A percentile compares a stretch with the other conserved stretches of the same genome.
Evolutionary conservation across 2,797 vertebrate genomes (phyloP).

Genomic region (Tenualosa thibaudeaui): DNA sequence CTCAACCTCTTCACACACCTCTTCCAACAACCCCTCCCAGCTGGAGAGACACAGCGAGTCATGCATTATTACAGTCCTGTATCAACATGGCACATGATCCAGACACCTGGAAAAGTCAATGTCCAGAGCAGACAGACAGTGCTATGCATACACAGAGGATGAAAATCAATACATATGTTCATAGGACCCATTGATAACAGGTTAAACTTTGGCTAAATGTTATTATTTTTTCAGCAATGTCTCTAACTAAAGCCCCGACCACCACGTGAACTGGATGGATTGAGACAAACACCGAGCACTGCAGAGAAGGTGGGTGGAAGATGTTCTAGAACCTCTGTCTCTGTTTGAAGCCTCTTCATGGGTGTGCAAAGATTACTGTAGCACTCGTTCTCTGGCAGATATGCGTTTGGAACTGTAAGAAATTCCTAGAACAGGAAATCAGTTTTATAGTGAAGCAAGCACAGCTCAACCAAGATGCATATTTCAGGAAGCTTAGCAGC

Average conservation of each 20-base stretch:
- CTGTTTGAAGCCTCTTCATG: not conserved
- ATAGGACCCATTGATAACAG: not conserved
- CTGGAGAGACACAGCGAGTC: not conserved
- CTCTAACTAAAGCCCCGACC: not conserved
- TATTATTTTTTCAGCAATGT: not conserved
- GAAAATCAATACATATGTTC: not conserved
- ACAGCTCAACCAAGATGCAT: not conserved
- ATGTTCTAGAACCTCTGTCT: not conserved
- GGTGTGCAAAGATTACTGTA: not conserved
- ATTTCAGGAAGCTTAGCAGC: not conserved
- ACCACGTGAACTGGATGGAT: not conserved
- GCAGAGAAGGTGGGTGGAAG: not conserved
- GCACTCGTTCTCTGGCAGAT: not conserved
- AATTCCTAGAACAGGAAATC: not conserved
- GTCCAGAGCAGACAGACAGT: not conserved
- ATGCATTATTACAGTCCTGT: not conserved
- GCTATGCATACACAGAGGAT: not conserved
- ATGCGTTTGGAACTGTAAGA: too few relatives aligned
- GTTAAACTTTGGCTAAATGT: not conserved
- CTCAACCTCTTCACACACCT: not conserved
- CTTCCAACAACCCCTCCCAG: not conserved
- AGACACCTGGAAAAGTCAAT: not conserved
- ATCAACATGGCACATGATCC: not conserved
- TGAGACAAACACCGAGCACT: not conserved
- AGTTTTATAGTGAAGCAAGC: not conserved